Conservation (phyloP, 2,888 invertebrate species). For the Xylocampa areola region DNA sequence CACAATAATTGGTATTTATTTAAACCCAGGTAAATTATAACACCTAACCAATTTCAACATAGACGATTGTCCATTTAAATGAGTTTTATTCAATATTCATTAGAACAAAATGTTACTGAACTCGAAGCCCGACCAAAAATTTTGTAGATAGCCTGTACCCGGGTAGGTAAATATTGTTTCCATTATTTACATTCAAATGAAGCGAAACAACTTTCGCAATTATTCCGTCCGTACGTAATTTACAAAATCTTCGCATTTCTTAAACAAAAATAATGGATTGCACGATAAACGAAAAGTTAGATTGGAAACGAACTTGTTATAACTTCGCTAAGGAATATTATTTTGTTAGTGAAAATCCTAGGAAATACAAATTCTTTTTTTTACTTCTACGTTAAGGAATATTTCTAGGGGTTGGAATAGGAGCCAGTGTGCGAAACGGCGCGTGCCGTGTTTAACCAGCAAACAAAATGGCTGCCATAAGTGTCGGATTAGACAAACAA, state of each 20-base stretch:
- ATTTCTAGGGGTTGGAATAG: no score
- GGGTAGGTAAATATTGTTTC: slow-evolving; percentile 21
- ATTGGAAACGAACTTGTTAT: slow-evolving; percentile 70
- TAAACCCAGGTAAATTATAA: no score
- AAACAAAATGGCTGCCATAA: no score
- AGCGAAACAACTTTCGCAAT: slow-evolving; percentile 61
- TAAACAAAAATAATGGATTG: slow-evolving; percentile 69
- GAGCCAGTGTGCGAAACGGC: no score
- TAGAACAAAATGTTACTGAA: background rate
- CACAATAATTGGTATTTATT: no score
- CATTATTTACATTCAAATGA: slow-evolving; percentile 59
- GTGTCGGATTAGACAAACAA: no score
- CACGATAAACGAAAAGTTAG: slow-evolving; percentile 75
- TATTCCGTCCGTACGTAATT: slow-evolving; percentile 66
- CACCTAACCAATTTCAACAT: no score
- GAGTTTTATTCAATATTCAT: no score
- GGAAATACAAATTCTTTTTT: slow-evolving; percentile 37
- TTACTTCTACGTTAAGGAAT: slow-evolving; percentile 3
- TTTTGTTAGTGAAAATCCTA: slow-evolving; percentile 59
- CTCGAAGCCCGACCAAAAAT: background rate
- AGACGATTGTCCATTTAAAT: no score
- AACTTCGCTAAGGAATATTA: slow-evolving; percentile 63
- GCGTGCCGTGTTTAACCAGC: no score
- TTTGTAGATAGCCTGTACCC: slow-evolving; percentile 5
- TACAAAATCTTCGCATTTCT: slow-evolving; percentile 65